Base-by-base conservation (phyloP, 2,888 invertebrate species). In the Orthosia gothica region DNA sequence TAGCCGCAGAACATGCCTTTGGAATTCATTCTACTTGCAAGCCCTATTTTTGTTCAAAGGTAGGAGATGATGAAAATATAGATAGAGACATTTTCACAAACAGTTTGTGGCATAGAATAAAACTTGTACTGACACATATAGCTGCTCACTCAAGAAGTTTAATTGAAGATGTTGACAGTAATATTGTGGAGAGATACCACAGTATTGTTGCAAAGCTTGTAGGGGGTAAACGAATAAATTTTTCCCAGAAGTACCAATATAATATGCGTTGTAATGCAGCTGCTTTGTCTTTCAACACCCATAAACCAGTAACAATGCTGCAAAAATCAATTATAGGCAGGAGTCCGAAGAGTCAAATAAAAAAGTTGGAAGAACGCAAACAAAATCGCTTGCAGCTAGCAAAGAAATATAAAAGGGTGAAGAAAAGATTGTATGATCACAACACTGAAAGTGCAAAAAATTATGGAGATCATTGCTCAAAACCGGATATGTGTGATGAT, bases 81-180 rank as follows among this genome's bases (percentile, higher is more conserved):
- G 65, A 54, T 20, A 52, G 52, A 11, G 52, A 15, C 32, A 54
- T 65, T 1, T 54, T 65, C 40, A 65, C 65, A 54, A 65, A 32
- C 40, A 16, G 52, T 65, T 65, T 65, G 52, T 54, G 40, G 20
- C 52, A 54, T 16, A n/a, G 65, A 65, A 65, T 65, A 52, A 65
- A 65, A 20, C 40, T 65, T 52, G 32, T 65, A 16, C 16, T 65
- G 12, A 65, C 52, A 54, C 52, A 62, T 23, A 54, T 54, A 65
- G 65, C 65, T 40, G 65, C 65, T 65, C 20, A 65, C 52, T 65
- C 65, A 40, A 54, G 65, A 65, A 65, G 65, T 16, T 7, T 65
- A 54, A 40, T 65, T 23, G 65, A 65, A 54, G 65, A 65, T 1
- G 52, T 64, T 64, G 64, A 64, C 64, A 54, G 40, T 7, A 65